A percentile compares a stretch with the other conserved stretches of the same genome.
phyloP scores from a whole-genome alignment of 2,113 vertebrate species.

The Columbina picui region DNA sequence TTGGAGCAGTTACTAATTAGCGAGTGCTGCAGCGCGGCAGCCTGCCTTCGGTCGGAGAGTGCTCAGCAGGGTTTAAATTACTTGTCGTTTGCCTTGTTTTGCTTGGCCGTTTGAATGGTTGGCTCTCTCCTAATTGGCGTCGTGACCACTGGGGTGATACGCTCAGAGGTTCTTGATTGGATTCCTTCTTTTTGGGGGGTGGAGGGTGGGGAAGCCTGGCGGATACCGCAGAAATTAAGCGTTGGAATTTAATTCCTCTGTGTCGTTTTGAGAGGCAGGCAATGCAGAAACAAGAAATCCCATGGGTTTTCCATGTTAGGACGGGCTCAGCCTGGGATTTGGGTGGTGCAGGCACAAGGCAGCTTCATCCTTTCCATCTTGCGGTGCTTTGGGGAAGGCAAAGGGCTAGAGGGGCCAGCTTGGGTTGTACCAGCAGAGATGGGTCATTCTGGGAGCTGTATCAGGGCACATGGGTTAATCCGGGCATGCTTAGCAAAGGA shows the following conservation, averaged over 20 bases:
- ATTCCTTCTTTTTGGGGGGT: not conserved
- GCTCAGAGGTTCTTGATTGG: conserved; percentile 34
- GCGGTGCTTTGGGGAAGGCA: rapidly evolving
- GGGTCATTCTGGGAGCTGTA: not conserved
- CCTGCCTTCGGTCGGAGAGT: not conserved
- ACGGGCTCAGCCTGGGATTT: not conserved
- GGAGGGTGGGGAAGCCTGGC: not conserved
- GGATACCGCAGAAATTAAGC: not conserved
- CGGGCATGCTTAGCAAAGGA: not conserved
- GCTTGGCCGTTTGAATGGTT: conserved; percentile 56
- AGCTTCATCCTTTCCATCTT: not conserved
- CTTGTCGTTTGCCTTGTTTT: conserved; percentile 66
- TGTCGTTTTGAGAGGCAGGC: not conserved
- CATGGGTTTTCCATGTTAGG: not conserved
- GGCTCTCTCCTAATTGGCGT: conserved; percentile 59
- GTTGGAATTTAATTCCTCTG: not conserved
- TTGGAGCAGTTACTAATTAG: conserved; percentile 42
- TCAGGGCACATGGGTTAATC: not conserved
- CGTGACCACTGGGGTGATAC: conserved; percentile 19
- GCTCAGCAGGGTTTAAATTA: conserved; percentile 61
- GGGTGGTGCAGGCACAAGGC: not conserved
- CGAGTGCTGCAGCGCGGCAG: conserved; percentile 8
- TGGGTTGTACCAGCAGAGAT: not conserved
- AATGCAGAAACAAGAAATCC: not conserved
- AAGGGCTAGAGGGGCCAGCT: not conserved